These are phyloP conservation scores for Crocallis elinguaria DNA, from an alignment of 2,888 invertebrate genomes.

Conservation along the genomic window DNA sequence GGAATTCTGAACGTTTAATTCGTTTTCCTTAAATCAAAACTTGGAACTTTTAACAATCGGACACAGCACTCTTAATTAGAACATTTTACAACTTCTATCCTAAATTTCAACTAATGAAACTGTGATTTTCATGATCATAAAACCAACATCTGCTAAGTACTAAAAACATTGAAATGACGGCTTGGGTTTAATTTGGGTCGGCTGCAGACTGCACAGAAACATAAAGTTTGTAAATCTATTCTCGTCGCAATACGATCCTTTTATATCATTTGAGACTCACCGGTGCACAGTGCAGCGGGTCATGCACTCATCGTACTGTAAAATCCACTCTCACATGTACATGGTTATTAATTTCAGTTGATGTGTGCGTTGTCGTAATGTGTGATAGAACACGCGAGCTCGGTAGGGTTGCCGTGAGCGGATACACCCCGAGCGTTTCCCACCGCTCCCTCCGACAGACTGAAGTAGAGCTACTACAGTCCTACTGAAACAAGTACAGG, in stretches of 20 bases:
- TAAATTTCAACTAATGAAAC: constrained; percentile 7
- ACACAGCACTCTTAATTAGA: constrained; percentile 5
- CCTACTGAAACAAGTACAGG: constrained; percentile 12
- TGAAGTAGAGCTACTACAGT: constrained; percentile 17
- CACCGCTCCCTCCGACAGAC: constrained; percentile 30
- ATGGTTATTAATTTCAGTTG: background rate
- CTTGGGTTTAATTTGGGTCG: constrained; percentile 12
- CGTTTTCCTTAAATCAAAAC: constrained; percentile 20
- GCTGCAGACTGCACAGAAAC: constrained; percentile 19
- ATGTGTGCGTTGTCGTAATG: constrained; percentile 8
- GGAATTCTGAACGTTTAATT: background rate
- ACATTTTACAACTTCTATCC: constrained; percentile 11
- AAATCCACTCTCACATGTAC: constrained; percentile 30
- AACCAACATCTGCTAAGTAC: constrained; percentile 11
- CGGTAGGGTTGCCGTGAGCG: constrained; percentile 3
- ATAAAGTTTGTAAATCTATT: constrained; percentile 34
- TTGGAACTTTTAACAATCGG: constrained; percentile 16
- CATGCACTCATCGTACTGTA: constrained; percentile 42
- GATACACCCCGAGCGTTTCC: constrained; percentile 20
- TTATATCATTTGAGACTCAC: constrained; percentile 54
- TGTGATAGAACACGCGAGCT: constrained; percentile 17
- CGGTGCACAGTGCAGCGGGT: constrained; percentile 37
- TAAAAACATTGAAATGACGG: constrained; percentile 11
- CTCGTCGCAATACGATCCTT: constrained; percentile 32
- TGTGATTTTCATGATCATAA: constrained; percentile 9